These are phyloP conservation scores for Cyphomyrus plagiostoma DNA, from an alignment of 2,113 vertebrate species.

Conservation along the genomic window DNA sequence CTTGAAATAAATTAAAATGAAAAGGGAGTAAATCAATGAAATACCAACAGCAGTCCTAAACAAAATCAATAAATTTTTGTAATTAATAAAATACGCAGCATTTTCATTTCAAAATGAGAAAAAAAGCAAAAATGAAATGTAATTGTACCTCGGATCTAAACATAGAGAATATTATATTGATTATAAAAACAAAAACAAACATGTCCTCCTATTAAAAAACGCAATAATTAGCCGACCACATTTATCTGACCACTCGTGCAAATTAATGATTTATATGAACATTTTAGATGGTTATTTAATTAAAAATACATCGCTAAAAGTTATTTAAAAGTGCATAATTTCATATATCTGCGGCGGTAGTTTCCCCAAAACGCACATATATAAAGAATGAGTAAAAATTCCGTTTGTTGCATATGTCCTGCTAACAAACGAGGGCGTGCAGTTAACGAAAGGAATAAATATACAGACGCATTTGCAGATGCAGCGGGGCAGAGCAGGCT, in stretches of 20 bases:
- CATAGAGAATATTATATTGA: background rate
- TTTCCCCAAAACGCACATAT: background rate
- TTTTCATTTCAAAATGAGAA: background rate
- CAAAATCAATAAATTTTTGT: background rate
- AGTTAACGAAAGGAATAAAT: constrained; percentile 10
- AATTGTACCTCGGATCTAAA: background rate
- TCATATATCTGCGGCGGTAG: background rate
- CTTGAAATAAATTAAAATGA: constrained; percentile 13
- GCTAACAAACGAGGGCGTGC: constrained; percentile 10
- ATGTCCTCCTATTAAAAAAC: background rate
- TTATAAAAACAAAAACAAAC: background rate
- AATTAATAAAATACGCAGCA: background rate
- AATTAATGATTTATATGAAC: background rate
- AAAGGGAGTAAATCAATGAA: constrained; percentile 1
- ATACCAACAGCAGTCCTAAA: constrained; percentile 6
- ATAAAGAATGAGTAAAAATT: background rate
- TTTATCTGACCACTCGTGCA: background rate
- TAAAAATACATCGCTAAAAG: background rate
- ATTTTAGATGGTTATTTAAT: background rate
- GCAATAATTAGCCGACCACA: background rate
- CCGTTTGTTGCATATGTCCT: background rate
- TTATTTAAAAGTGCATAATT: background rate
- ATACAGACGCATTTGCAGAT: constrained; percentile 20
- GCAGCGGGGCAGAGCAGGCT: constrained; percentile 7
- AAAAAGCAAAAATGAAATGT: background rate